These are phyloP conservation scores for Iguana delicatissima DNA, from an alignment of 2,797 vertebrate genomes.

Conservation along the genomic window DNA sequence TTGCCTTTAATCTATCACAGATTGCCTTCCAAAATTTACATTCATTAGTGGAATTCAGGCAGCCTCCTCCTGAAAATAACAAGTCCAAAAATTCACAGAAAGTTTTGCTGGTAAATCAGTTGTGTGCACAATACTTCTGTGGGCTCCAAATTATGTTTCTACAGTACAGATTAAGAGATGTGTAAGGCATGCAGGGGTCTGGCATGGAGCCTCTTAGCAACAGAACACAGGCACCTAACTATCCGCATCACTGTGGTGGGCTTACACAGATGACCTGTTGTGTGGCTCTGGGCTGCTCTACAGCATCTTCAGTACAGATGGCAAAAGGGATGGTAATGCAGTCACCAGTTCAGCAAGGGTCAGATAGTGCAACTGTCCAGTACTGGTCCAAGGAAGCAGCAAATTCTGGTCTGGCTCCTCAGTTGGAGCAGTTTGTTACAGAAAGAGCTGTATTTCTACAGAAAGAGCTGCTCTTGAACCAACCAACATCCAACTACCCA, in stretches of 20 bases:
- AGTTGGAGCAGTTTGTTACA: no score
- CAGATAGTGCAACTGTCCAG: neutral
- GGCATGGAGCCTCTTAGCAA: neutral
- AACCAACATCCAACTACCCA: no score
- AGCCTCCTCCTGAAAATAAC: neutral
- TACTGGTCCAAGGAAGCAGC: neutral
- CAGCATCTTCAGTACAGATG: neutral
- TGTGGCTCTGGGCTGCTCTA: neutral
- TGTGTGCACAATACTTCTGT: neutral
- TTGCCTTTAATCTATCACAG: accelerated
- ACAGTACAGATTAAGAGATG: neutral
- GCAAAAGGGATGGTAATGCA: neutral
- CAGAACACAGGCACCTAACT: neutral
- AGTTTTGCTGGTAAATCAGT: constrained; percentile 1
- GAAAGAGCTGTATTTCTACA: no score
- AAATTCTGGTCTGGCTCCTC: no score
- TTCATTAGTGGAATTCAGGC: neutral
- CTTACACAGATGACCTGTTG: neutral
- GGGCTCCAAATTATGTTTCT: neutral
- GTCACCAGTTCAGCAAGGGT: neutral
- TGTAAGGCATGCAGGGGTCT: neutral
- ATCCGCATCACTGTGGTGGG: neutral
- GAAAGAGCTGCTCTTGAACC: no score
- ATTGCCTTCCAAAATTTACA: neutral
- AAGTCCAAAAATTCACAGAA: neutral